Conservation (phyloP, 2,113 vertebrate genomes). For the Lepus americanus region DNA sequence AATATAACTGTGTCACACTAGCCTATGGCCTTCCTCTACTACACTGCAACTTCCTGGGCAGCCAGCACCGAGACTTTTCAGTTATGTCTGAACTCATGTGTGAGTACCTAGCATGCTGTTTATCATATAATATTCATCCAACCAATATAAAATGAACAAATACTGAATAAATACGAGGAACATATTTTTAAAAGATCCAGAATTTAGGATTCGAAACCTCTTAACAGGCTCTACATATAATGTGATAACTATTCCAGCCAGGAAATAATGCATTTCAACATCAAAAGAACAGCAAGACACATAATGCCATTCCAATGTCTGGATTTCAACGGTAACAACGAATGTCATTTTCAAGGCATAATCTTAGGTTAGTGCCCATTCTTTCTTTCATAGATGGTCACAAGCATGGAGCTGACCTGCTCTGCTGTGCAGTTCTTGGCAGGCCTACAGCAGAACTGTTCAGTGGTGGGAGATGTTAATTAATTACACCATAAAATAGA, state of each 20-base stretch:
- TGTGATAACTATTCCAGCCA: neutral
- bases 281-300: neutral
- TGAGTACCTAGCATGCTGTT: neutral
- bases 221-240: neutral
- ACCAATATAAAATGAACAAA: neutral
- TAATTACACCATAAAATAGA: slow-evolving; percentile 84
- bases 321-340: slow-evolving; percentile 3
- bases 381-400: neutral
- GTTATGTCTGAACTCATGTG: neutral
- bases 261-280: neutral
- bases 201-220: neutral
- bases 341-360: neutral
- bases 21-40: neutral
- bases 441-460: slow-evolving; percentile 18
- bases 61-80: neutral
- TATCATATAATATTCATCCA: neutral
- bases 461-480: slow-evolving; percentile 69
- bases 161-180: neutral
- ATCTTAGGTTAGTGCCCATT: neutral
- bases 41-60: neutral
- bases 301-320: neutral
- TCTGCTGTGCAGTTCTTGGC: slow-evolving; percentile 13
- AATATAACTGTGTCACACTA: neutral
- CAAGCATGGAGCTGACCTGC: slow-evolving; percentile 17
- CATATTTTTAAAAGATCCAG: neutral